Base-by-base conservation (phyloP, 2,797 vertebrate species). In the Phaenicophaeus curvirostris region DNA sequence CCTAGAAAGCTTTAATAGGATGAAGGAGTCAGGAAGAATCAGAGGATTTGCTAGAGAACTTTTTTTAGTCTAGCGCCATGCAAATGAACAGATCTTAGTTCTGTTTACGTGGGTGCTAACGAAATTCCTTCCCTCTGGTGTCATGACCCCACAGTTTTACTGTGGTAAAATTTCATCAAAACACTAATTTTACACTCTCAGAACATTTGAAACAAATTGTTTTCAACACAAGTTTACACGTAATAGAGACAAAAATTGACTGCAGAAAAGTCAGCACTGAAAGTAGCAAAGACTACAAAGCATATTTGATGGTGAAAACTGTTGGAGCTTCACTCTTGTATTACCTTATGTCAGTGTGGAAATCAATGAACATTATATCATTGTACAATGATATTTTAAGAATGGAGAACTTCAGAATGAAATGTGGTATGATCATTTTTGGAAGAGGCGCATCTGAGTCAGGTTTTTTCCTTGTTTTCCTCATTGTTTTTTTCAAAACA, bases 1-100 rank as follows among this genome's bases (percentile, higher is more conserved):
- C 57, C 2, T 15, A 67, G 87, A 65, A 89, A 83, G 59, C 31
- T 92, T 94, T 94, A 93, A 87, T 19, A 57, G 89, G 92, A 89
- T 95, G 84, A 87, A 86, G 51, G 58, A 92, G 30, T 19, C 37
- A 81, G 46, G 72, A 92, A 58, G 61, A 73, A 84, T 79, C 39
- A 63, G 59, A 67, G 33, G 39, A 30, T 94, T 95, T 89, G 28
- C 3, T 74, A 54, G 39, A 19, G 51, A 86, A 24, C 76, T 80
- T 25, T 57, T 57, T 85, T 78, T 15, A 7, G 54, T 77, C 77
- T 59, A 37, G 77, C 3, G 0, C 74, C 54, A 33, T 13, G 24
- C 67, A 90, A 93, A 72, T 0, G 2, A 13, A 54, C 5, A 6
- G 27, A 33, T 8, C 20, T 62, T 39, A 1, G 5, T 41, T 89